Evolutionary conservation across 2,888 invertebrate species (phyloP).

Genomic region (Tholera decimalis): DNA sequence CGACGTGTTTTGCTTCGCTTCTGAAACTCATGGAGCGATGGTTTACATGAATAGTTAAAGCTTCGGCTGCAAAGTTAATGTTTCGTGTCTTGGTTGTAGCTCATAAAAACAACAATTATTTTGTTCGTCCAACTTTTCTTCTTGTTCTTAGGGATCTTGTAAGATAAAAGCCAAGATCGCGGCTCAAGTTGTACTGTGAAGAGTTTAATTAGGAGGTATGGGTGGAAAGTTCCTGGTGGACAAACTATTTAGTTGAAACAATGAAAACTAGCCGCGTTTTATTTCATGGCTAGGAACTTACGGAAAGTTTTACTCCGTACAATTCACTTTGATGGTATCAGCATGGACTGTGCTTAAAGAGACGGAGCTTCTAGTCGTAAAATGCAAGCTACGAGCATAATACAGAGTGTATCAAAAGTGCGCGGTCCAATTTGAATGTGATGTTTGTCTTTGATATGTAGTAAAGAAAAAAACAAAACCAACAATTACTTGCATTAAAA

Average conservation of each 20-base stretch:
- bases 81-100: background rate
- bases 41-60: constrained; percentile 3
- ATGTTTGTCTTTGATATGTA: too few relatives aligned
- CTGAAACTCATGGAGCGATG: constrained; percentile 3
- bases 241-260: constrained; percentile 64
- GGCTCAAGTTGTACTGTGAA: constrained; percentile 50
- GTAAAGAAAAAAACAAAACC: too few relatives aligned
- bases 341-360: constrained; percentile 21
- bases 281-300: constrained; percentile 18
- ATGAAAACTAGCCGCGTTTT: constrained; percentile 57
- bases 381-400: background rate
- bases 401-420: too few relatives aligned
- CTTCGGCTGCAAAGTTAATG: background rate
- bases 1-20: constrained; percentile 8
- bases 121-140: background rate
- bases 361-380: background rate
- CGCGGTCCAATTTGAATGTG: too few relatives aligned
- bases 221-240: constrained; percentile 45
- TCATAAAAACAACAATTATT: constrained; percentile 33
- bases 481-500: too few relatives aligned
- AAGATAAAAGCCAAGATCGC: constrained; percentile 36
- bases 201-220: constrained; percentile 62
- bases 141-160: constrained; percentile 30
- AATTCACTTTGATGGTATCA: constrained; percentile 37
- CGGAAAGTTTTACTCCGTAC: constrained; percentile 2